phyloP scores from a whole-genome alignment of 2,888 invertebrate genomes.

The Panzeria rudis region DNA sequence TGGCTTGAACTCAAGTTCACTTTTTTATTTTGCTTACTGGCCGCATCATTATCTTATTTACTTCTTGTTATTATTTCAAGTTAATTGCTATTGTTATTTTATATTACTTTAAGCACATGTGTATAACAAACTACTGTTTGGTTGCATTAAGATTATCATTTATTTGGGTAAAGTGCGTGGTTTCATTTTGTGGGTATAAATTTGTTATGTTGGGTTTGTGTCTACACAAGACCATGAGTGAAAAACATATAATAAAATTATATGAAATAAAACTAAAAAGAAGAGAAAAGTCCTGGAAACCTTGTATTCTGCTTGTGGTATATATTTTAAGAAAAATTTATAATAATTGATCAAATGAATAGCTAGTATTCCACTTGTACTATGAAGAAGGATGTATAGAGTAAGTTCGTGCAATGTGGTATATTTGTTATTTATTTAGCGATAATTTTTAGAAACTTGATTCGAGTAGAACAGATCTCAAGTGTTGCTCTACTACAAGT shows the following conservation, averaged over 20 bases:
- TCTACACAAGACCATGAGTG: constrained; percentile 5
- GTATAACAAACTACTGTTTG: background rate
- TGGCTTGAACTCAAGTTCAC: background rate
- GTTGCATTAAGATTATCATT: constrained; percentile 60
- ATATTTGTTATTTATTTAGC: too few relatives aligned
- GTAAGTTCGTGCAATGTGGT: too few relatives aligned
- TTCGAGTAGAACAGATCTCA: too few relatives aligned
- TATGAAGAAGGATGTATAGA: too few relatives aligned
- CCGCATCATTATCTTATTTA: constrained; percentile 60
- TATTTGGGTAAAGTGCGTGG: constrained; percentile 64
- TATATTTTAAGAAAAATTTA: constrained; percentile 8
- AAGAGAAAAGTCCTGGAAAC: background rate
- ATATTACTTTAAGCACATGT: too few relatives aligned
- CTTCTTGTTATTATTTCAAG: constrained; percentile 42
- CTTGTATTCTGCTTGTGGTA: background rate
- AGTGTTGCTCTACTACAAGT: too few relatives aligned
- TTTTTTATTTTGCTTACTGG: constrained; percentile 5
- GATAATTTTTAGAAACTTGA: too few relatives aligned
- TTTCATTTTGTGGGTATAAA: constrained; percentile 53
- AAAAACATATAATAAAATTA: background rate
- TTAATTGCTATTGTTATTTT: constrained; percentile 8
- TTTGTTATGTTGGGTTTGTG: constrained; percentile 6
- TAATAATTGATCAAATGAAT: background rate
- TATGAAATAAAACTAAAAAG: background rate
- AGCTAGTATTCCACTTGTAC: too few relatives aligned